phyloP scores from a whole-genome alignment of 2,797 vertebrate genomes.

The Sibirionetta formosa region DNA sequence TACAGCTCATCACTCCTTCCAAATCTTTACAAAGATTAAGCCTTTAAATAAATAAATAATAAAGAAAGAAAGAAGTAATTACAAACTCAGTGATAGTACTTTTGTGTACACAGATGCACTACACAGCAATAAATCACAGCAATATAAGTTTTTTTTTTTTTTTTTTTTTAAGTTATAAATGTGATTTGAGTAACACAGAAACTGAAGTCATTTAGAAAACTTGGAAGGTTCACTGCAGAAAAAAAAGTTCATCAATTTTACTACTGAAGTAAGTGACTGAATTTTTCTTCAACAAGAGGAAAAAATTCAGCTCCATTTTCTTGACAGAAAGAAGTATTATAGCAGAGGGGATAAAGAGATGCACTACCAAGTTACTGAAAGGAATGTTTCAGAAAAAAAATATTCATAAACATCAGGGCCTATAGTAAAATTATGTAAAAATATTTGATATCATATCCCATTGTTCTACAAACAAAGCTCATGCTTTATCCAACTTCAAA shows the following conservation, averaged over 20 bases:
- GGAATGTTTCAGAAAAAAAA: not conserved
- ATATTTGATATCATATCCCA: not conserved
- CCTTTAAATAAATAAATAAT: not conserved
- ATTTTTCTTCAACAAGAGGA: not conserved
- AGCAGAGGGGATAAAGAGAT: not conserved
- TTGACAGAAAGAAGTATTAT: not conserved
- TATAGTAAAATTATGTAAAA: not conserved
- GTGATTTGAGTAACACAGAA: not conserved
- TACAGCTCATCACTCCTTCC: not conserved
- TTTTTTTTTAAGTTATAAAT: not conserved
- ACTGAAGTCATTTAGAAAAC: not conserved
- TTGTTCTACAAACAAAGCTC: not conserved
- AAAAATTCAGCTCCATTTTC: not conserved
- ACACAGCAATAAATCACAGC: not conserved
- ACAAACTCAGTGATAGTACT: not conserved
- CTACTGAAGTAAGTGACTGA: not conserved
- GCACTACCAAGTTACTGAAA: not conserved
- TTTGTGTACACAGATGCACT: not conserved
- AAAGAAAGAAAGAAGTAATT: not conserved
- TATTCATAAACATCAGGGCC: not conserved
- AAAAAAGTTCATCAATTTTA: not conserved
- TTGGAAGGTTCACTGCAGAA: not conserved
- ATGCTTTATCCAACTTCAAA: not conserved
- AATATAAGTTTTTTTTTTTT: not conserved
- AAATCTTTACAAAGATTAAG: not conserved